A percentile compares a stretch with the other conserved stretches of the same genome.
Evolutionary conservation across 2,888 invertebrate species (phyloP).

Genomic region (Phania funesta): DNA sequence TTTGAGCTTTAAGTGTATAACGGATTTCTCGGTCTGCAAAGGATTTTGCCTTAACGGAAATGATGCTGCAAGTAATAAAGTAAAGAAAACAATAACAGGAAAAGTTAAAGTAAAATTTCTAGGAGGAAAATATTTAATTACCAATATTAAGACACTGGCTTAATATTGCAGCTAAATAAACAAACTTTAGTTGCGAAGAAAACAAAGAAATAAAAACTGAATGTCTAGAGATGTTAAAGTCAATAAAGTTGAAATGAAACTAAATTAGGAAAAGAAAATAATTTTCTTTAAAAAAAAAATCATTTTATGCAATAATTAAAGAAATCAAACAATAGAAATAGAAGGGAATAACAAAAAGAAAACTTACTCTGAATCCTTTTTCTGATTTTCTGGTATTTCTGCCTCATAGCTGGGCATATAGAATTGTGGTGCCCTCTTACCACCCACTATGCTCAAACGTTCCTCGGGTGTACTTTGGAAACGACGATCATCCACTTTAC

Average conservation of each 20-base stretch:
- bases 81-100: constrained; percentile 20
- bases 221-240: constrained; percentile 23
- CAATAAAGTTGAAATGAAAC: constrained; percentile 23
- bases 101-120: constrained; percentile 48
- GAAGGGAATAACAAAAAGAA: neutral
- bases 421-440: constrained; percentile 98
- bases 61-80: constrained; percentile 86
- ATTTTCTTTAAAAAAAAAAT: neutral
- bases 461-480: constrained; percentile 96
- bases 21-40: constrained; percentile 98
- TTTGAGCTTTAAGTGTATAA: constrained; percentile 96
- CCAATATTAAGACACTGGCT: constrained; percentile 10
- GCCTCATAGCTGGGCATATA: constrained; percentile 97
- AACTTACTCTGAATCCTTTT: constrained; percentile 97
- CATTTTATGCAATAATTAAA: no score
- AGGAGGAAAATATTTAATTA: constrained; percentile 33
- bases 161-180: constrained; percentile 1
- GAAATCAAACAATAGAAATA: neutral
- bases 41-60: constrained; percentile 97
- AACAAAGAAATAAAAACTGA: constrained; percentile 37
- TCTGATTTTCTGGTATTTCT: constrained; percentile 97
- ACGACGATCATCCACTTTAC: constrained; percentile 92
- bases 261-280: neutral
- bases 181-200: neutral
- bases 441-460: constrained; percentile 96